Evolutionary conservation across 2,888 invertebrate genomes (phyloP).

Genomic region (Galeopsomyia nigrocyanea): DNA sequence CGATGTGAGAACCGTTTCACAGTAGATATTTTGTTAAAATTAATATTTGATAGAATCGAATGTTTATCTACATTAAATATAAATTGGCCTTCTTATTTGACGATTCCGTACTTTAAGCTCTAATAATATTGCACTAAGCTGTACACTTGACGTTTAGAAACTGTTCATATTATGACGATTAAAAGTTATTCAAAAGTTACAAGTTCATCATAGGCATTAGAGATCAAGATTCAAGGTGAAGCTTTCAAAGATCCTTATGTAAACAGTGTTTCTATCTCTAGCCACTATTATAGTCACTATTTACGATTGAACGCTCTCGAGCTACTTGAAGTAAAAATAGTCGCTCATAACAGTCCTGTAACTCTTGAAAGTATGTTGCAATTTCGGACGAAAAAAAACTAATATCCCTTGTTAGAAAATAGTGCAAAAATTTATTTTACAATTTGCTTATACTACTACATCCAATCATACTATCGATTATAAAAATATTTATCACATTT

Average conservation of each 20-base stretch:
- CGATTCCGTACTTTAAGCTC: conserved; percentile 22
- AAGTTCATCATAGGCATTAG: too few species aligned
- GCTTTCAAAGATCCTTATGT: too few species aligned
- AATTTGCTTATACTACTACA: conserved; percentile 24
- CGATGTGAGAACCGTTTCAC: neutral
- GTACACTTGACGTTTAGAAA: conserved; percentile 34
- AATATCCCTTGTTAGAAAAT: conserved; percentile 33
- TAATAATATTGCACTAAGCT: conserved; percentile 44
- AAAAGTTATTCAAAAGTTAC: conserved; percentile 3
- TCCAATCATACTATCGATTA: conserved; percentile 28
- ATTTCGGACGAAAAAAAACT: conserved; percentile 19
- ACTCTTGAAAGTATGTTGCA: conserved; percentile 15
- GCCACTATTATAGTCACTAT: too few species aligned
- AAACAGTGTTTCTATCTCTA: too few species aligned
- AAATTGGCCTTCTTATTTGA: conserved; percentile 27
- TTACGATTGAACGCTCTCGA: too few species aligned
- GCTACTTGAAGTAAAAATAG: too few species aligned
- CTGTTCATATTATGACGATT: conserved; percentile 11
- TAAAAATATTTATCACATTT: conserved; percentile 29
- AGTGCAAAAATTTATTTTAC: conserved; percentile 38
- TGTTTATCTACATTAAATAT: conserved; percentile 24
- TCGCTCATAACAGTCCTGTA: neutral
- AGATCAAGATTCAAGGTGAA: too few species aligned
- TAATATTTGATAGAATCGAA: neutral
- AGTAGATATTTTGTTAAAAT: conserved; percentile 1